These are phyloP conservation scores for Vicugna pacos DNA, from an alignment of 2,113 vertebrate species.

Conservation along the genomic window DNA sequence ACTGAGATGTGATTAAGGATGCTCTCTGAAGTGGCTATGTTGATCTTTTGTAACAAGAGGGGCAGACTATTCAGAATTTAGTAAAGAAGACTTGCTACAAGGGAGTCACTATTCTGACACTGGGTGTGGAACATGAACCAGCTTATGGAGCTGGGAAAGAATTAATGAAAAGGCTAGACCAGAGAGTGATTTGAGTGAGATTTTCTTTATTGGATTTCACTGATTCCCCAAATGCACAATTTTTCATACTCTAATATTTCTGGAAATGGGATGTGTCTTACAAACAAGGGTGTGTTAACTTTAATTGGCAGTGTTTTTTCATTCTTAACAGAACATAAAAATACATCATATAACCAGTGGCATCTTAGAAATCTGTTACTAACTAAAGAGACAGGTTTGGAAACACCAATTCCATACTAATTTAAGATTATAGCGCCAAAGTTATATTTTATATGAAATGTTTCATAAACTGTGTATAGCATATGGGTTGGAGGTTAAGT, in stretches of 20 bases:
- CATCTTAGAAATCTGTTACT: neutral
- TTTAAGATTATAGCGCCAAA: neutral
- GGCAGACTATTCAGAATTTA: neutral
- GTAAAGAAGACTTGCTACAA: neutral
- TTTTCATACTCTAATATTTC: conserved; percentile 1
- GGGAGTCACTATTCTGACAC: neutral
- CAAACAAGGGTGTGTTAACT: neutral
- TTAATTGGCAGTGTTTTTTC: neutral
- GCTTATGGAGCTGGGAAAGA: neutral
- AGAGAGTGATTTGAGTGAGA: neutral
- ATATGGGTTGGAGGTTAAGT: neutral
- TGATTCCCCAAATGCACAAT: neutral
- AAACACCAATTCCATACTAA: neutral
- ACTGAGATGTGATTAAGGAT: neutral
- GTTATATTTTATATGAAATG: neutral
- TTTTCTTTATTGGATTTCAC: conserved; percentile 31
- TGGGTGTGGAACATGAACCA: neutral
- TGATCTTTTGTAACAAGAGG: neutral
- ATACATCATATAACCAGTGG: neutral
- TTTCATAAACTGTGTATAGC: neutral
- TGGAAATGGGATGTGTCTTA: neutral
- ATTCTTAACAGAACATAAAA: neutral
- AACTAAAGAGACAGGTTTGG: neutral
- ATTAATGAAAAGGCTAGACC: neutral
- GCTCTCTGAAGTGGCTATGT: neutral